Percentiles rank a stretch among this genome's conserved stretches.
phyloP scores from a whole-genome alignment of 2,888 invertebrate genomes.

The Melipona beecheii region DNA sequence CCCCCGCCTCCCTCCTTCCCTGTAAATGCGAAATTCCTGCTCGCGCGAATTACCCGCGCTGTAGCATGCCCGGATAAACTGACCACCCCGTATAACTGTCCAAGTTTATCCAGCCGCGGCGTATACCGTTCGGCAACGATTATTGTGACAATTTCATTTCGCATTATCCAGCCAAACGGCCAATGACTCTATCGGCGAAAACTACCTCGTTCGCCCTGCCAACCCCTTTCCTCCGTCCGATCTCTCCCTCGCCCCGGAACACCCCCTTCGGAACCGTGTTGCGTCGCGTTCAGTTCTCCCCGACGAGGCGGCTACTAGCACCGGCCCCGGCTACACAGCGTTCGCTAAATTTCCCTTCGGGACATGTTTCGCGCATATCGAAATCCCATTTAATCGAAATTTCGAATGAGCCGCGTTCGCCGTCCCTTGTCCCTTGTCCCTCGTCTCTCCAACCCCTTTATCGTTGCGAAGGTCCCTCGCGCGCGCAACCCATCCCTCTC shows the following conservation, averaged over 20 bases:
- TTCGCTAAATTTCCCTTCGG: conserved; percentile 76
- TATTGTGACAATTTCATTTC: conserved; percentile 80
- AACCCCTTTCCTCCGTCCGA: background rate
- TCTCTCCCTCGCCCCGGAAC: no score
- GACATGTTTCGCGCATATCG: conserved; percentile 75
- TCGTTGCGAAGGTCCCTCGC: background rate
- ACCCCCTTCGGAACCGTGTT: background rate
- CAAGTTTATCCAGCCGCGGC: conserved; percentile 60
- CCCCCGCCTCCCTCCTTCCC: background rate
- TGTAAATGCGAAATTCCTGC: conserved; percentile 14
- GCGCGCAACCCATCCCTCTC: background rate
- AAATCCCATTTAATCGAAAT: conserved; percentile 80
- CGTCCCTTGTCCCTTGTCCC: background rate
- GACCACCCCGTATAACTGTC: conserved; percentile 58
- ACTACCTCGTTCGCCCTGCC: conserved; percentile 51
- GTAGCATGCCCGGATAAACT: conserved; percentile 35
- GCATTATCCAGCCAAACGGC: conserved; percentile 73
- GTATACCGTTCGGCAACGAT: conserved; percentile 71
- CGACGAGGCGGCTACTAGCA: conserved; percentile 30
- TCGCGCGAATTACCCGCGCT: conserved; percentile 43
- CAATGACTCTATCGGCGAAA: conserved; percentile 70
- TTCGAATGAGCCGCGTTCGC: conserved; percentile 61
- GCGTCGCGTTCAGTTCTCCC: conserved; percentile 30
- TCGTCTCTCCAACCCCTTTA: background rate
- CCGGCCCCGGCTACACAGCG: conserved; percentile 59